phyloP scores from a whole-genome alignment of 2,113 vertebrate species.

The Nycticebus coucang region DNA sequence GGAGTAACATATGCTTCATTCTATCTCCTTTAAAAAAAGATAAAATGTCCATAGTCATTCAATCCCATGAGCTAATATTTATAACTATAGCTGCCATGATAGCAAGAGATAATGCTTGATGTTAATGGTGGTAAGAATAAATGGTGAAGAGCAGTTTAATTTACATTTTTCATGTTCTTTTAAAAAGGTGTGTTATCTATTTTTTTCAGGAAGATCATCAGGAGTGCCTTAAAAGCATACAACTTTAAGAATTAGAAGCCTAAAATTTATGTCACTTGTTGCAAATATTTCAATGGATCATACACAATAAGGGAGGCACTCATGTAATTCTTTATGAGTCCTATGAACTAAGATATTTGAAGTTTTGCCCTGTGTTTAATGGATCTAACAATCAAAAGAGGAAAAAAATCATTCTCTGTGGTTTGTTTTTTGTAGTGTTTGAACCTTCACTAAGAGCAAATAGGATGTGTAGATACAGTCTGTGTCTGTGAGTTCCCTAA shows the following conservation, averaged over 20 bases:
- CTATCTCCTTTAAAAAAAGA: neutral
- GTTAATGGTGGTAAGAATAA: neutral
- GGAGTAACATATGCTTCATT: neutral
- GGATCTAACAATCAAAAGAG: conserved; percentile 42
- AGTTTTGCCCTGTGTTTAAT: neutral
- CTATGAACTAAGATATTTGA: neutral
- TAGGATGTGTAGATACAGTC: conserved; percentile 69
- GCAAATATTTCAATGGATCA: neutral
- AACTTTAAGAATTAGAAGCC: neutral
- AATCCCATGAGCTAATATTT: neutral
- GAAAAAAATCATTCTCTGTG: neutral
- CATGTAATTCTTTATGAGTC: conserved; percentile 5
- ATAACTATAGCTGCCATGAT: neutral
- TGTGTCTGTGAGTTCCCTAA: conserved; percentile 66
- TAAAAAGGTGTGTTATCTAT: neutral
- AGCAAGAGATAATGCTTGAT: neutral
- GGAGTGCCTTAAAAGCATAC: neutral
- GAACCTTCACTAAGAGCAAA: conserved; percentile 74
- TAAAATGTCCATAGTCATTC: neutral
- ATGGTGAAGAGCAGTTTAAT: neutral
- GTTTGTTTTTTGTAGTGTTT: conserved; percentile 80
- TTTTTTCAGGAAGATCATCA: neutral
- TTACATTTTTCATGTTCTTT: neutral
- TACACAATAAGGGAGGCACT: neutral
- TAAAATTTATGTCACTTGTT: neutral